These are phyloP conservation scores for Crax fasciolata DNA, from an alignment of 2,797 vertebrate genomes.

Conservation along the genomic window DNA sequence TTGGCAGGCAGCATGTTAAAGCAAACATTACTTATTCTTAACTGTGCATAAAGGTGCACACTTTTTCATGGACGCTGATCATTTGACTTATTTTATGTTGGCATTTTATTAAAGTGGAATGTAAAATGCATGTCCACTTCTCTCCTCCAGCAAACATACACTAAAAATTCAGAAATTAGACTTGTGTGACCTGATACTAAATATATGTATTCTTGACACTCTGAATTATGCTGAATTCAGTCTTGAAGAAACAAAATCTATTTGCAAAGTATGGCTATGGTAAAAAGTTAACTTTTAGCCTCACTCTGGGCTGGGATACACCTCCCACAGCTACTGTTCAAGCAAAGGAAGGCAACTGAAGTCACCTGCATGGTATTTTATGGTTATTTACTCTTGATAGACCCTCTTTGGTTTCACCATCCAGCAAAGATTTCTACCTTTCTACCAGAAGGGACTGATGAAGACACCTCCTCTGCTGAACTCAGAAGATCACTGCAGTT, in stretches of 20 bases:
- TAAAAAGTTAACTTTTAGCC: neutral
- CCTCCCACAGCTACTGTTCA: neutral
- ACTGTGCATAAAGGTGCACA: neutral
- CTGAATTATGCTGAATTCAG: neutral
- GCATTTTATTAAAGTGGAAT: neutral
- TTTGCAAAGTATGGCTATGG: neutral
- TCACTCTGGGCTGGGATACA: neutral
- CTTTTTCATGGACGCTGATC: neutral
- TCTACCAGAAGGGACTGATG: neutral
- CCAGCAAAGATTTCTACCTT: neutral
- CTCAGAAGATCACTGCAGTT: neutral
- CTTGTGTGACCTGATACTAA: neutral
- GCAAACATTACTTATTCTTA: accelerated
- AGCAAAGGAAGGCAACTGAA: neutral
- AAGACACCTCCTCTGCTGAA: neutral
- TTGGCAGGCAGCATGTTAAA: neutral
- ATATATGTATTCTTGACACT: neutral
- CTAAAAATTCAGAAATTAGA: neutral
- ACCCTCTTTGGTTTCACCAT: neutral
- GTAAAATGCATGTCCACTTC: neutral
- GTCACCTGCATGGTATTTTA: neutral
- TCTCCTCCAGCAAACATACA: neutral
- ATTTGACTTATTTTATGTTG: neutral
- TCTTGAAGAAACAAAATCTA: neutral
- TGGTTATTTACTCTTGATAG: neutral